Evolutionary conservation across 2,113 vertebrate species (phyloP).

Genomic region (Aegithalos caudatus): DNA sequence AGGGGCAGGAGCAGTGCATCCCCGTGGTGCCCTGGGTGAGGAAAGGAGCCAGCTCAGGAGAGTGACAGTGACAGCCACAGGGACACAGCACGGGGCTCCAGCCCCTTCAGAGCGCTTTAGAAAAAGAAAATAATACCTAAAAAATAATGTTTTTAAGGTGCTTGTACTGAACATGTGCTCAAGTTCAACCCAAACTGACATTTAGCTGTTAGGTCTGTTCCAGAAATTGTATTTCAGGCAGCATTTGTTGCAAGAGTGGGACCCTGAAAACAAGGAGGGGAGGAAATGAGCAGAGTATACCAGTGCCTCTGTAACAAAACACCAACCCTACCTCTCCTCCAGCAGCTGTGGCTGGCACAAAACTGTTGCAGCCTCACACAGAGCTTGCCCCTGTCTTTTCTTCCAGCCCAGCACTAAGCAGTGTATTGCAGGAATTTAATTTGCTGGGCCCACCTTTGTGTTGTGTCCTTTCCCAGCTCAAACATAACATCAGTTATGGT

Average conservation of each 20-base stretch:
- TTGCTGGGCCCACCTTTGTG: not conserved
- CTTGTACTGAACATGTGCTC: not conserved
- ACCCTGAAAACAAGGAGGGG: not conserved
- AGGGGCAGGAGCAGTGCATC: not conserved
- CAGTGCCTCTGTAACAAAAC: not conserved
- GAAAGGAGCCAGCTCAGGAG: not conserved
- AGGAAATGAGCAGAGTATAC: not conserved
- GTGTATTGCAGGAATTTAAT: not conserved
- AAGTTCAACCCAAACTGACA: not conserved
- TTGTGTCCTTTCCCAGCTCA: not conserved
- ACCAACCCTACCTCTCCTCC: not conserved
- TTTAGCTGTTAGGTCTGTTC: not conserved
- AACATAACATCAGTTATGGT: not conserved
- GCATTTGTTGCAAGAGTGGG: not conserved
- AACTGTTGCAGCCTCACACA: not conserved
- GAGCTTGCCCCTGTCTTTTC: not conserved
- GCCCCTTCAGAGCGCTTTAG: not conserved
- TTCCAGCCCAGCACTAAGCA: not conserved
- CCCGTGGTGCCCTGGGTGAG: not conserved
- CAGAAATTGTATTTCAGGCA: not conserved
- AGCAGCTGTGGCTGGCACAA: not conserved
- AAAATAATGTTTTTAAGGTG: not conserved
- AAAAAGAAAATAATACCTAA: not conserved
- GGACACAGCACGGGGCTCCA: not conserved
- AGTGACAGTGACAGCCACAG: not conserved